phyloP scores from a whole-genome alignment of 2,797 vertebrate genomes.

The Smutsia temminckii region DNA sequence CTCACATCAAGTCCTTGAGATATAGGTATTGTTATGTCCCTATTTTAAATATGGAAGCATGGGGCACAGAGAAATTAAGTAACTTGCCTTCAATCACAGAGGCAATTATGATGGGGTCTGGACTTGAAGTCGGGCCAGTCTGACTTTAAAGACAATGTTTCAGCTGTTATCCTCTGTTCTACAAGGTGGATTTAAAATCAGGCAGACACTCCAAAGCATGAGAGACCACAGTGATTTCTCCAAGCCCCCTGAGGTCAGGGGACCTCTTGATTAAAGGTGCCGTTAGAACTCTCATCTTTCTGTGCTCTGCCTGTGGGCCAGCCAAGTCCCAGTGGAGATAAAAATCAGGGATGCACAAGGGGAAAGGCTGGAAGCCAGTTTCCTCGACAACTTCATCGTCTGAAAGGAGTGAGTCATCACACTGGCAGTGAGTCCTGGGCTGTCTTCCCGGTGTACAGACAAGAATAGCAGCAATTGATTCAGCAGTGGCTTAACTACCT shows the following conservation, averaged over 20 bases:
- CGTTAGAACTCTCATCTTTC: not conserved
- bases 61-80: not conserved
- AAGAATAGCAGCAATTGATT: not conserved
- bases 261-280: not conserved
- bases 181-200: slow-evolving; percentile 30
- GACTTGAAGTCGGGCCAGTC: not conserved
- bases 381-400: slow-evolving; percentile 8
- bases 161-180: not conserved
- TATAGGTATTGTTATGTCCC: not conserved
- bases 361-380: not conserved
- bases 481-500: not conserved
- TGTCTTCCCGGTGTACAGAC: not conserved
- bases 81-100: not conserved
- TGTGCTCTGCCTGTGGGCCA: not conserved
- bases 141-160: slow-evolving; percentile 41
- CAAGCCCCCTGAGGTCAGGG: not conserved
- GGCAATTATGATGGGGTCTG: not conserved
- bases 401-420: not conserved
- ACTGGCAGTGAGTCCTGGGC: not conserved
- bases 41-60: slow-evolving; percentile 36
- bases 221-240: not conserved
- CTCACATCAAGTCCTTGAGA: not conserved
- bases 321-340: not conserved
- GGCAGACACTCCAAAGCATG: not conserved
- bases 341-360: not conserved